Evolutionary conservation across 2,888 invertebrate genomes (phyloP).

Genomic region (Andrena dorsata): DNA sequence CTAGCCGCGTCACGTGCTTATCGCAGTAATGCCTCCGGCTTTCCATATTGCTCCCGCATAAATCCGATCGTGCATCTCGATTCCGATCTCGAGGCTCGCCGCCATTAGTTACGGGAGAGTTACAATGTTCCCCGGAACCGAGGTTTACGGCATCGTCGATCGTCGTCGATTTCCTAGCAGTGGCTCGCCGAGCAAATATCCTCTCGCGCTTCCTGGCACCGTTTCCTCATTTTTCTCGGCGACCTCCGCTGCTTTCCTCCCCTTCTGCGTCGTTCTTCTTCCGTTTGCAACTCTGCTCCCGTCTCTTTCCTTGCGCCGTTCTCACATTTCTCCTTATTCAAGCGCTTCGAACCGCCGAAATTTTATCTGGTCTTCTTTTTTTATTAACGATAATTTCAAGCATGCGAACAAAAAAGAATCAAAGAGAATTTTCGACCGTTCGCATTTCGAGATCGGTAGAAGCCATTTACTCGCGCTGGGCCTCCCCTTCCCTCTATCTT

Average conservation of each 20-base stretch:
- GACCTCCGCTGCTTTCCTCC: conserved; percentile 42
- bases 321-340: too few species aligned
- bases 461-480: conserved; percentile 74
- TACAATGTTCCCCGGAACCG: conserved; percentile 37
- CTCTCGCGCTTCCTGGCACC: conserved; percentile 60
- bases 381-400: neutral
- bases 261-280: conserved; percentile 27
- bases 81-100: conserved; percentile 45
- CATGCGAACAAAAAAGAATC: neutral
- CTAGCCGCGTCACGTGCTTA: conserved; percentile 47
- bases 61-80: conserved; percentile 58
- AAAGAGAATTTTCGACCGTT: conserved; percentile 42
- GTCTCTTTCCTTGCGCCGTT: too few species aligned
- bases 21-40: conserved; percentile 38
- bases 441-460: conserved; percentile 58
- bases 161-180: conserved; percentile 64
- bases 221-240: conserved; percentile 68
- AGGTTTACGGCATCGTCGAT: conserved; percentile 59
- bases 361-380: too few species aligned
- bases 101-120: conserved; percentile 59
- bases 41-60: conserved; percentile 54
- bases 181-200: conserved; percentile 68
- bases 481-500: conserved; percentile 34
- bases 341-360: too few species aligned
- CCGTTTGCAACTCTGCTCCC: neutral